A percentile compares a stretch with the other conserved stretches of the same genome.
phyloP scores from a whole-genome alignment of 1,140 invertebrate species.

The Harpegnathos saltator region DNA sequence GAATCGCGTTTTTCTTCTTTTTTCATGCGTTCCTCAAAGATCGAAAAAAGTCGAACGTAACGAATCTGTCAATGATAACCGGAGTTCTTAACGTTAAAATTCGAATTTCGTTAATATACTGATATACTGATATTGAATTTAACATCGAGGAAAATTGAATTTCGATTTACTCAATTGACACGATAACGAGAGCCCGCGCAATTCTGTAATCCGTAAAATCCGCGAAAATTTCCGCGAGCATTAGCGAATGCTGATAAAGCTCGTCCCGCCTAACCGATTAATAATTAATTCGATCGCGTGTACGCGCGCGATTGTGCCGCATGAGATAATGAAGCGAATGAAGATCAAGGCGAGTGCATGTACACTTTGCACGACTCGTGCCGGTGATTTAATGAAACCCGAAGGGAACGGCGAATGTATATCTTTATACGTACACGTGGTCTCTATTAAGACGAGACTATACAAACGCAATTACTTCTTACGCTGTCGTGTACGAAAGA shows the following conservation, averaged over 20 bases:
- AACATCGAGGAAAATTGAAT: not conserved
- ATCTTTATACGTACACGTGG: slow-evolving; percentile 14
- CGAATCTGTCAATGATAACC: no score
- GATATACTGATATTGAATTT: no score
- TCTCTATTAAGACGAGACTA: slow-evolving; percentile 1
- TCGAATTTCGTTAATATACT: no score
- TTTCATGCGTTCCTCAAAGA: no score
- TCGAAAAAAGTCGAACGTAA: no score
- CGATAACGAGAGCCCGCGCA: not conserved
- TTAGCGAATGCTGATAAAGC: not conserved
- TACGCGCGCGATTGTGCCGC: slow-evolving; percentile 33
- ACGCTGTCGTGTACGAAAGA: not conserved
- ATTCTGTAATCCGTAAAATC: not conserved
- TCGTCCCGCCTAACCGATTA: slow-evolving; percentile 10
- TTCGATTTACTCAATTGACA: not conserved
- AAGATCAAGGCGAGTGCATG: slow-evolving; percentile 10
- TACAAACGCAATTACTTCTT: not conserved
- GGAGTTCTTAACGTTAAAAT: no score
- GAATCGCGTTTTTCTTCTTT: no score
- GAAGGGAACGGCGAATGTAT: not conserved
- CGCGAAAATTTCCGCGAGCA: not conserved
- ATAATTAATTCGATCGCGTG: slow-evolving; percentile 26
- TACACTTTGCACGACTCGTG: slow-evolving; percentile 10
- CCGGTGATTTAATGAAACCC: slow-evolving; percentile 30
- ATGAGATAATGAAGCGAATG: slow-evolving; percentile 35